phyloP scores from a whole-genome alignment of 1,140 invertebrate genomes.

The Drosophila teissieri region DNA sequence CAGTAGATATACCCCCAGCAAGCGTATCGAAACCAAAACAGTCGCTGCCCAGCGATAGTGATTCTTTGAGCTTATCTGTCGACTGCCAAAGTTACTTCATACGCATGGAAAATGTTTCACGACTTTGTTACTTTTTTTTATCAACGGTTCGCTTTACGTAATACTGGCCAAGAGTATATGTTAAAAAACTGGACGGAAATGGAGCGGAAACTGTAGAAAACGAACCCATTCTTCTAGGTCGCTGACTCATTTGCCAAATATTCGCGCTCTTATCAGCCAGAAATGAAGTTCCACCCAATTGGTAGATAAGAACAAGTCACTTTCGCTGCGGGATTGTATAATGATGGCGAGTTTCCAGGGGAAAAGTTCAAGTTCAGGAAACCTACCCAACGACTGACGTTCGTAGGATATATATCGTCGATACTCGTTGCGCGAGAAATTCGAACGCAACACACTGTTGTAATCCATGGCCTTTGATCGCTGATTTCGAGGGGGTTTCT shows the following conservation, averaged over 20 bases:
- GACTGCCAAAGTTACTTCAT: constrained; percentile 43
- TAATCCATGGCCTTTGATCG: constrained; percentile 55
- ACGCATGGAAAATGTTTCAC: constrained; percentile 26
- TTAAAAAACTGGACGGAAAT: constrained; percentile 17
- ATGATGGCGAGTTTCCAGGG: constrained; percentile 17
- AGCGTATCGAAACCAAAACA: constrained; percentile 23
- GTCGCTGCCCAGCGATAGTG: constrained; percentile 11
- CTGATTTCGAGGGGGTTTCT: constrained; percentile 21
- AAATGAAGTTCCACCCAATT: constrained; percentile 18
- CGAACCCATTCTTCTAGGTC: constrained; percentile 11
- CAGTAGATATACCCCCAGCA: not conserved
- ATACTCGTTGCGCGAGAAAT: constrained; percentile 76
- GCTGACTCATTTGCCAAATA: constrained; percentile 50
- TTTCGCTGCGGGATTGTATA: constrained; percentile 42
- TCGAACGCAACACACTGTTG: constrained; percentile 63
- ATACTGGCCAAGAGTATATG: constrained; percentile 17
- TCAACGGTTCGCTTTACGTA: constrained; percentile 41
- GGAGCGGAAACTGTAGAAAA: constrained; percentile 28
- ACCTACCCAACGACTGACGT: constrained; percentile 77
- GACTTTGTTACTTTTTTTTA: constrained; percentile 45
- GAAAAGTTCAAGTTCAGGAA: constrained; percentile 64
- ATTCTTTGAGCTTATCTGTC: constrained; percentile 32
- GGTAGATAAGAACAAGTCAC: constrained; percentile 36
- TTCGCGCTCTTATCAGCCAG: constrained; percentile 29
- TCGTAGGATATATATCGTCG: constrained; percentile 80